These are phyloP conservation scores for Turritopsis rubra DNA, from an alignment of 30 jellyfish, hydroid and myxozoan species.

Conservation along the genomic window DNA sequence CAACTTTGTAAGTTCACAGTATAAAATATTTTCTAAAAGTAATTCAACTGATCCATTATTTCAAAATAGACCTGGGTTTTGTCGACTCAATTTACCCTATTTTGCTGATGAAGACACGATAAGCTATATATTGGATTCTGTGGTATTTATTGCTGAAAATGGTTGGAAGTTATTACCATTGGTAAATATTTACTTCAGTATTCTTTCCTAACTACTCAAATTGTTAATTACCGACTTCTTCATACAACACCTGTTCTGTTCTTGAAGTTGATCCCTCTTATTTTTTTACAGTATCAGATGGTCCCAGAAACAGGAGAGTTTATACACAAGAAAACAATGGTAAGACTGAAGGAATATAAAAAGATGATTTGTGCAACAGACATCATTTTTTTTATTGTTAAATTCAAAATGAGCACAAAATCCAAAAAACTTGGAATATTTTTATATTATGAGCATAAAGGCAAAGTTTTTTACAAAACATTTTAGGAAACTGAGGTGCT, in stretches of 20 bases:
- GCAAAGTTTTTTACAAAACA: not conserved
- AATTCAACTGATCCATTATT: no score
- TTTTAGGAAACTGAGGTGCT: not conserved
- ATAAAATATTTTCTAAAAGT: no score
- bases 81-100: constrained; percentile 71
- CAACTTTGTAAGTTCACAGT: not conserved
- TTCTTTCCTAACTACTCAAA: not conserved
- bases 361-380: not conserved
- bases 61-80: constrained; percentile 69
- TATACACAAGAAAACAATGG: constrained; percentile 54
- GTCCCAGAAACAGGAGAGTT: constrained; percentile 78
- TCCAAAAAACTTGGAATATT: not conserved
- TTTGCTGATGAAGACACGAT: constrained; percentile 48
- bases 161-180: constrained; percentile 79
- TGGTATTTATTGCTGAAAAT: constrained; percentile 60
- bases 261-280: no score
- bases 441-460: not conserved
- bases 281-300: constrained; percentile 53
- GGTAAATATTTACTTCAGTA: constrained; percentile 37
- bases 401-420: not conserved
- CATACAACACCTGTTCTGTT: no score
- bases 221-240: not conserved
- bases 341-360: not conserved
- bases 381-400: not conserved
- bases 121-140: constrained; percentile 51